phyloP scores from a whole-genome alignment of 2,113 vertebrate species.

The Triplophysa siluroides region DNA sequence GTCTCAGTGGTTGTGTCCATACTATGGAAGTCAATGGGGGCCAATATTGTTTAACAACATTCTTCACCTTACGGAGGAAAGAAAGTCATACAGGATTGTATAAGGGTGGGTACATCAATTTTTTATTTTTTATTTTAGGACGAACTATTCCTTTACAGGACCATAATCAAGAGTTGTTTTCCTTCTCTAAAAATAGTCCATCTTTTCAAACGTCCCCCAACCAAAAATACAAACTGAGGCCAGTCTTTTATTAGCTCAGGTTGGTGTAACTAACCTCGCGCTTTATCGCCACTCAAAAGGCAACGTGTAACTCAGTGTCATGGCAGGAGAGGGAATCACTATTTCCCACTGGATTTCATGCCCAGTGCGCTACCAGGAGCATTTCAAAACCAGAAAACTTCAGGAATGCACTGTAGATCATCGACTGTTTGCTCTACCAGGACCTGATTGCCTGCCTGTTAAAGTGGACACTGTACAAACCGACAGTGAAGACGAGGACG shows the following conservation, averaged over 20 bases:
- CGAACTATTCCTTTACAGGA: background rate
- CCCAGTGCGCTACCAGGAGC: constrained; percentile 74
- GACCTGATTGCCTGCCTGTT: constrained; percentile 63
- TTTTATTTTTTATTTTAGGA: too few relatives aligned
- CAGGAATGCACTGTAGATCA: constrained; percentile 75
- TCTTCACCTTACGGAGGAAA: too few relatives aligned
- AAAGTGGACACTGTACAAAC: background rate
- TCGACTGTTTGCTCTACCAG: constrained; percentile 76
- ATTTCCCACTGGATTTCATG: constrained; percentile 77
- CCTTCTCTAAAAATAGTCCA: constrained; percentile 42
- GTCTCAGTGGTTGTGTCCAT: too few relatives aligned
- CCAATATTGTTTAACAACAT: too few relatives aligned
- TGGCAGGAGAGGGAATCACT: constrained; percentile 75
- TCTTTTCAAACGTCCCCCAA: background rate
- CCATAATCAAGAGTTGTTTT: background rate
- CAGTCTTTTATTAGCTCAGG: constrained; percentile 51
- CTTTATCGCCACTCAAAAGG: background rate
- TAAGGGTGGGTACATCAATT: too few relatives aligned
- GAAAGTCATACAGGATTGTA: too few relatives aligned
- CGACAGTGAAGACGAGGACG: constrained; percentile 12
- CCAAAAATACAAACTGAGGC: constrained; percentile 45
- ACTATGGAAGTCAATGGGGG: too few relatives aligned
- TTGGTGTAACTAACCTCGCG: background rate
- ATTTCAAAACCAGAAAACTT: constrained; percentile 68
- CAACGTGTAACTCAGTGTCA: constrained; percentile 43